Conservation (phyloP, 2,888 invertebrate genomes). For the Cheilosia urbana region DNA sequence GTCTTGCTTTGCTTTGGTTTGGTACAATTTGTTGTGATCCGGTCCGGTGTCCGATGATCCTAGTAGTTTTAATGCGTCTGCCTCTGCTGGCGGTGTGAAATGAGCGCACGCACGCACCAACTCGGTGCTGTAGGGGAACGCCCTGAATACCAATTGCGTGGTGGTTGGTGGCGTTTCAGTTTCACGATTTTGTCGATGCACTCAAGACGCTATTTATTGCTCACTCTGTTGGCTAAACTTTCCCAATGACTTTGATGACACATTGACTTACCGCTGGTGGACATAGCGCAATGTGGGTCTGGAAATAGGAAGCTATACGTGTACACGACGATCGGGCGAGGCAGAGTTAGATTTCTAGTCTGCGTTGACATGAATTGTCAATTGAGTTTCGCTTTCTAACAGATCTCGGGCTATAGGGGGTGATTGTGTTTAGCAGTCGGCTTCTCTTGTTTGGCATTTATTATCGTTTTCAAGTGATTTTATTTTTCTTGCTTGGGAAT, state of each 20-base stretch:
- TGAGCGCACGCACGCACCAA: constrained; percentile 44
- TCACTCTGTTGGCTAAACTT: constrained; percentile 53
- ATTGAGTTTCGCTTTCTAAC: constrained; percentile 74
- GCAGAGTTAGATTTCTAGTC: constrained; percentile 40
- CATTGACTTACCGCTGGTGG: constrained; percentile 56
- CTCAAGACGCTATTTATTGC: constrained; percentile 49
- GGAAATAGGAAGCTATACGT: constrained; percentile 34
- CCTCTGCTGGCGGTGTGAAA: constrained; percentile 37
- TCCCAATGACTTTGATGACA: constrained; percentile 70
- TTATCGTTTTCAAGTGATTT: constrained; percentile 21
- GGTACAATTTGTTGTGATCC: constrained; percentile 38
- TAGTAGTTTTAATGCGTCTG: constrained; percentile 38
- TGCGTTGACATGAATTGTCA: constrained; percentile 59
- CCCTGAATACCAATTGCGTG: constrained; percentile 69
- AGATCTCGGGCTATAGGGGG: constrained; percentile 43
- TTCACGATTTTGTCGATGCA: constrained; percentile 58
- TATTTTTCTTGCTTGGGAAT: constrained; percentile 32
- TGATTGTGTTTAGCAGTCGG: constrained; percentile 26
- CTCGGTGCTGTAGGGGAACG: constrained; percentile 35
- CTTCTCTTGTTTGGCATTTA: neutral
- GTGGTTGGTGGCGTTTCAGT: constrained; percentile 53
- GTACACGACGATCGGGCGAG: constrained; percentile 5
- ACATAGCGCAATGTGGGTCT: constrained; percentile 46
- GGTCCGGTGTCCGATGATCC: constrained; percentile 48
- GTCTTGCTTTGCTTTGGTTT: constrained; percentile 18